Conservation (phyloP, 2,888 invertebrate species). For the Thereva nobilitata region DNA sequence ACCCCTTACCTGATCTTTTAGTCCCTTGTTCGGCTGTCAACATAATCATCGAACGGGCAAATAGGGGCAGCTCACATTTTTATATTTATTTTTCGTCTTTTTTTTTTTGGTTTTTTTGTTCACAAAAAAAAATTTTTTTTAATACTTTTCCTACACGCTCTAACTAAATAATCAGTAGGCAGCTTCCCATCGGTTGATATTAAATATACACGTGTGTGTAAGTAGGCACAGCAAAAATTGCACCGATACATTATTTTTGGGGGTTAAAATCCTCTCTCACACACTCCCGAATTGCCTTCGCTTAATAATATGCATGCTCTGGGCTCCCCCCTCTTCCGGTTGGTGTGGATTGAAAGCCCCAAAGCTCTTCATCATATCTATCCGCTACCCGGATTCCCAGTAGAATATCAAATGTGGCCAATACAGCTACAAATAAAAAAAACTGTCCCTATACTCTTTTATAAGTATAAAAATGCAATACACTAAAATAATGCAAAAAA, state of each 20-base stretch:
- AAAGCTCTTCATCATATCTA: conserved; percentile 33
- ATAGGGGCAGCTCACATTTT: conserved; percentile 34
- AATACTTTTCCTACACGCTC: conserved; percentile 8
- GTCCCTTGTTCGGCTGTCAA: conserved; percentile 20
- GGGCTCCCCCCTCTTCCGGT: conserved; percentile 9
- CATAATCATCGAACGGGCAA: conserved; percentile 31
- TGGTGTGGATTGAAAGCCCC: conserved; percentile 7
- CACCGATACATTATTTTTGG: conserved; percentile 33
- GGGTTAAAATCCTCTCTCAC: conserved; percentile 31
- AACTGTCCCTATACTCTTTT: conserved; percentile 26
- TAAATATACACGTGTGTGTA: conserved; percentile 7
- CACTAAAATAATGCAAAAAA: conserved; percentile 29
- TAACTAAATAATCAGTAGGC: conserved; percentile 30
- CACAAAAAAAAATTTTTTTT: no score
- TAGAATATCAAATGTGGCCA: conserved; percentile 30
- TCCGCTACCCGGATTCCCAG: not conserved
- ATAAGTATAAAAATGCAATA: conserved; percentile 34
- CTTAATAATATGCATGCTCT: conserved; percentile 24
- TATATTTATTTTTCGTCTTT: conserved; percentile 23
- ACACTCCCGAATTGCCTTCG: conserved; percentile 21
- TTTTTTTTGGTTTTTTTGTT: not conserved
- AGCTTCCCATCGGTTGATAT: conserved; percentile 4
- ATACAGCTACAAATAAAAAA: conserved; percentile 17
- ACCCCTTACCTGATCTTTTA: not conserved
- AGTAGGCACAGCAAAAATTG: conserved; percentile 19